Conservation (phyloP, 2,888 invertebrate species). For the Platycnemis pennipes region DNA sequence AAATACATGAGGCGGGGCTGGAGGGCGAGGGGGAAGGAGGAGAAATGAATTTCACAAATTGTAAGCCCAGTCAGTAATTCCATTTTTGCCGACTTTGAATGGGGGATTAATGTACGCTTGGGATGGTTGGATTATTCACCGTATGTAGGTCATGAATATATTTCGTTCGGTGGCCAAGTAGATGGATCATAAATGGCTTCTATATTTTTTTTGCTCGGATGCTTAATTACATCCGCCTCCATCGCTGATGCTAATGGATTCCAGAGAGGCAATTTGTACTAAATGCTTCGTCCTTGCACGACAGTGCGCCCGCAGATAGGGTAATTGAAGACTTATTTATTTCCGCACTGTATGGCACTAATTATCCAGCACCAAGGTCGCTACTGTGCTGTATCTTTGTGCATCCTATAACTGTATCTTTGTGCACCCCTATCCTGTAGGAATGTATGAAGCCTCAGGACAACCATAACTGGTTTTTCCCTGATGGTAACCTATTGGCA, state of each 20-base stretch:
- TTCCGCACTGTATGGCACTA: background rate
- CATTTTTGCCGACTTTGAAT: background rate
- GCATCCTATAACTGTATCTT: background rate
- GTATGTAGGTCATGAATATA: slow-evolving; percentile 2
- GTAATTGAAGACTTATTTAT: background rate
- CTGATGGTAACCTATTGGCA: background rate
- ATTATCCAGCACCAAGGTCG: background rate
- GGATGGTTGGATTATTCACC: background rate
- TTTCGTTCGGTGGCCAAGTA: background rate
- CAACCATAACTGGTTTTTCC: background rate
- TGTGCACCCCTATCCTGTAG: too few relatives aligned
- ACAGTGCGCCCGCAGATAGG: background rate
- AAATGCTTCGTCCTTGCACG: background rate
- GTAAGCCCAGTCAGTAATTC: background rate
- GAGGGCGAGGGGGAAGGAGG: background rate
- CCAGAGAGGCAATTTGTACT: background rate
- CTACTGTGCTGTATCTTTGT: background rate
- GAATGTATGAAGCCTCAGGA: background rate
- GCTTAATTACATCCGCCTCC: background rate
- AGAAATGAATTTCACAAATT: slow-evolving; percentile 13
- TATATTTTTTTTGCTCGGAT: background rate
- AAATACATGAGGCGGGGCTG: background rate
- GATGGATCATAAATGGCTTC: background rate
- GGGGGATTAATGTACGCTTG: background rate
- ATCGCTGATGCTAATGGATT: background rate